These are phyloP conservation scores for Oenanthe melanoleuca DNA, from an alignment of 2,113 vertebrate genomes.

Conservation along the genomic window DNA sequence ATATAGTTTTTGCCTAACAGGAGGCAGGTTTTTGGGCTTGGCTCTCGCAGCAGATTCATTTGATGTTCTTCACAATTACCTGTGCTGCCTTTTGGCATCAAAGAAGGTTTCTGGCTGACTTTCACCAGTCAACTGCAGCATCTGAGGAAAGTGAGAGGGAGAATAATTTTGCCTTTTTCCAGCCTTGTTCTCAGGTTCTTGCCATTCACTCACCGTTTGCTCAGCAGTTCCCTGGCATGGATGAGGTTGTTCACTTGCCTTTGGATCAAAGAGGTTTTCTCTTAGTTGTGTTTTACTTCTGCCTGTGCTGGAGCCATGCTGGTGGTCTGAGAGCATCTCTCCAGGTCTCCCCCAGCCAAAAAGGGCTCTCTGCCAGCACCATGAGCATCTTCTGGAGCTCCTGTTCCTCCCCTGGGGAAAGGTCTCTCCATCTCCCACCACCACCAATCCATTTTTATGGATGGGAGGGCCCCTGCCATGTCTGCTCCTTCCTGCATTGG, in stretches of 20 bases:
- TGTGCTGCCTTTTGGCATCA: not conserved
- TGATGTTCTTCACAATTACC: not conserved
- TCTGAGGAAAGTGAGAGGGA: not conserved
- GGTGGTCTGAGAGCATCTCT: not conserved
- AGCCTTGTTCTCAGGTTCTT: not conserved
- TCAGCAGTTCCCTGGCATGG: not conserved
- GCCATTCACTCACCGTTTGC: not conserved
- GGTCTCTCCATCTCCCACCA: not conserved
- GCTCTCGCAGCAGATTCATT: not conserved
- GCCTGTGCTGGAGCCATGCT: not conserved
- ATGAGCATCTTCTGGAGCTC: not conserved
- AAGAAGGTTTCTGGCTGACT: not conserved
- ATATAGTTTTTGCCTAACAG: not conserved
- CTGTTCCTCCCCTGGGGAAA: not conserved
- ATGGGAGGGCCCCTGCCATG: not conserved
- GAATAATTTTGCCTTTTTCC: not conserved
- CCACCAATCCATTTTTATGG: not conserved
- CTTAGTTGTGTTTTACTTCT: not conserved
- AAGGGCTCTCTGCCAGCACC: not conserved
- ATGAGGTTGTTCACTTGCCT: not conserved
- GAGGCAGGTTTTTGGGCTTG: not conserved
- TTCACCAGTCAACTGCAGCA: not conserved
- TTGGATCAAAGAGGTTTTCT: not conserved
- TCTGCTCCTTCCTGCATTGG: not conserved
- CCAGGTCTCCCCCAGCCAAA: not conserved